Evolutionary conservation across 2,113 vertebrate species (phyloP), one percentile per base, ranked within the genome.

Genomic region (Plectropomus leopardus): DNA sequence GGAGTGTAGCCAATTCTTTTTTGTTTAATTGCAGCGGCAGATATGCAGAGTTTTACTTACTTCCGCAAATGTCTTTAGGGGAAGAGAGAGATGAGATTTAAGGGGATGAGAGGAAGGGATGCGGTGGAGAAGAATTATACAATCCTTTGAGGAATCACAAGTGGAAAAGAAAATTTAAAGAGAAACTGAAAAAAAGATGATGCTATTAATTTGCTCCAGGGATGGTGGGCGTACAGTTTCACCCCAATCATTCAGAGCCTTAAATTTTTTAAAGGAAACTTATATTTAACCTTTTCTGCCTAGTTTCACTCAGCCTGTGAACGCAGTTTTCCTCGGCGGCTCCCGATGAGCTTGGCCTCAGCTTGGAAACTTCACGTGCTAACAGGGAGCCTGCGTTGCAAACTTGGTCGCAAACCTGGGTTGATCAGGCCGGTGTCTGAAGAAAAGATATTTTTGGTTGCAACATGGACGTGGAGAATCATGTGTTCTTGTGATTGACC

Each of bases 11-110:
- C 53, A 57, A 44, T 21, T 17, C 0, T 11, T 26, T 30, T 47
- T 50, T 42, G 48, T 70, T 72, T 74, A 75, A 85, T 80, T 32
- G 72, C 36, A 53, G 67, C 23, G 9, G 19, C 69, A 73, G 57
- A 36, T 47, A 54, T 59, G 30, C 59, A 63, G 47, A 24, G 34
- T 48, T 19, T 72, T 80, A 32, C 68, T 66, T 67, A 82, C 45
- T 51, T 68, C 3, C 34, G 42, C 26, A 15, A 30, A 72, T 53
- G 66, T 79, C 76, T 64, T 51, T 3, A 61, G 57, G 66, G 72
- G 58, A 45, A 68, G 74, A 55, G 40, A 17, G 50, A 28, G 53
- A 32, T 47, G 59, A 48, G 53, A 58, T 60, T 55, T 54, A 7
- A 44, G 50, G 21, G 54, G 42, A 26, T 40, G 61, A 10, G 30